Evolutionary conservation across 2,888 invertebrate species (phyloP).

Genomic region (Nemotelus nigrinus): DNA sequence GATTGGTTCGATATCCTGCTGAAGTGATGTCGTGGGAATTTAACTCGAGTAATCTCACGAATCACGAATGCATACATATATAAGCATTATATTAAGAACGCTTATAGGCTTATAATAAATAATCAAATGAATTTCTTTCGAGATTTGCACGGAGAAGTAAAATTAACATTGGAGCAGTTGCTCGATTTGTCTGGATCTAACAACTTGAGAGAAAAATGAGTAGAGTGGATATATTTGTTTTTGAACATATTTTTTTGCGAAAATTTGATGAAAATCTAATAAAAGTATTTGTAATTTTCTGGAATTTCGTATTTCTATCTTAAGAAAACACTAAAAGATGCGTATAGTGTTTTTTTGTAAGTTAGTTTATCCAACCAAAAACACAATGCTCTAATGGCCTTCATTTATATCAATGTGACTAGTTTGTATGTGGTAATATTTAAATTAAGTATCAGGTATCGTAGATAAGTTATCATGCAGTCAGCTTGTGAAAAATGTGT

Average conservation of each 20-base stretch:
- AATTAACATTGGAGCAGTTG: slow-evolving; percentile 12
- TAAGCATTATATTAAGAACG: neutral
- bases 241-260: slow-evolving; percentile 16
- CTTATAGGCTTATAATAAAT: slow-evolving; percentile 17
- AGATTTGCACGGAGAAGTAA: neutral
- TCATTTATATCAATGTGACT: slow-evolving; percentile 24
- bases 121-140: neutral
- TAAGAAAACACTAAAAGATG: neutral
- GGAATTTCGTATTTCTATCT: slow-evolving; percentile 25
- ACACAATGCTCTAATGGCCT: slow-evolving; percentile 23
- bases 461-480: too few species aligned
- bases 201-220: neutral
- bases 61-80: too few species aligned
- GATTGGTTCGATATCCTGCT: too few species aligned
- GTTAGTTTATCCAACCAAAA: neutral
- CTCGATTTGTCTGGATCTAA: slow-evolving; percentile 15
- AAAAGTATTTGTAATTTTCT: slow-evolving; percentile 24
- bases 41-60: too few species aligned
- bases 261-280: slow-evolving; percentile 13
- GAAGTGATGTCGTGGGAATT: too few species aligned
- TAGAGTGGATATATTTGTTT: neutral
- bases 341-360: neutral
- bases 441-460: too few species aligned
- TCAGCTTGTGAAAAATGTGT: too few species aligned
- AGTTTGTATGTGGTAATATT: slow-evolving; percentile 1